phyloP scores from a whole-genome alignment of 2,797 vertebrate genomes.

The Onychomys torridus region DNA sequence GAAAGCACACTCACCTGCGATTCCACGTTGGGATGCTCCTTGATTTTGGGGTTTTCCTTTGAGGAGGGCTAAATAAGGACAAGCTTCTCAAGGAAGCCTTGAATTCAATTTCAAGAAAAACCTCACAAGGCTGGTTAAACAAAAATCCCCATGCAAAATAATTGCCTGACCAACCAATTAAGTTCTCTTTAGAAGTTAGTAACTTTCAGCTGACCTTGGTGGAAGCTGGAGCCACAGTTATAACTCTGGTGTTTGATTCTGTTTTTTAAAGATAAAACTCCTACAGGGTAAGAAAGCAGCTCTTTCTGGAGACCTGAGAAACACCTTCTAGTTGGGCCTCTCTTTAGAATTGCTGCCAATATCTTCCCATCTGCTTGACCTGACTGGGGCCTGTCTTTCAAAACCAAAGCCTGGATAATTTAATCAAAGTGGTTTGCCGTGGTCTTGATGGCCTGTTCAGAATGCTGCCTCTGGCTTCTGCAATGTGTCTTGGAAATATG shows the following conservation, averaged over 20 bases:
- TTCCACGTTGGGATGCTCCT: conserved; percentile 47
- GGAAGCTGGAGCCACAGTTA: background rate
- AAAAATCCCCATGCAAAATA: conserved; percentile 49
- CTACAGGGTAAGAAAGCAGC: background rate
- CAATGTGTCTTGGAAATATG: background rate
- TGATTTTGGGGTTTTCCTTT: background rate
- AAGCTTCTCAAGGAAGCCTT: conserved; percentile 44
- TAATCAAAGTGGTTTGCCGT: conserved; percentile 30
- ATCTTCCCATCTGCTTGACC: background rate
- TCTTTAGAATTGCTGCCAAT: background rate
- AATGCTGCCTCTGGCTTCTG: conserved; percentile 2
- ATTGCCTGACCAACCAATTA: conserved; percentile 63
- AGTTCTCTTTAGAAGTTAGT: conserved; percentile 68
- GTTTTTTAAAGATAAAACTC: background rate
- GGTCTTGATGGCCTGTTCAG: conserved; percentile 41
- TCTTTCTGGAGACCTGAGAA: conserved; percentile 38
- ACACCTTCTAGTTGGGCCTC: background rate
- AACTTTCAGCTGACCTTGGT: conserved; percentile 59
- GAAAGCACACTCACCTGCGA: conserved; percentile 56
- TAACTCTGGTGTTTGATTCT: background rate
- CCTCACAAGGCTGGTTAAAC: conserved; percentile 29
- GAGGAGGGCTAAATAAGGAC: conserved; percentile 53
- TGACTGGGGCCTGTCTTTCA: conserved; percentile 39
- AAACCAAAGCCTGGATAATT: conserved; percentile 60
- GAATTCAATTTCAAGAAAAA: conserved; percentile 45